Percentiles rank a stretch among this genome's conserved stretches.
Evolutionary conservation across 2,797 vertebrate genomes (phyloP).

Genomic region (Macroramphosus scolopax): DNA sequence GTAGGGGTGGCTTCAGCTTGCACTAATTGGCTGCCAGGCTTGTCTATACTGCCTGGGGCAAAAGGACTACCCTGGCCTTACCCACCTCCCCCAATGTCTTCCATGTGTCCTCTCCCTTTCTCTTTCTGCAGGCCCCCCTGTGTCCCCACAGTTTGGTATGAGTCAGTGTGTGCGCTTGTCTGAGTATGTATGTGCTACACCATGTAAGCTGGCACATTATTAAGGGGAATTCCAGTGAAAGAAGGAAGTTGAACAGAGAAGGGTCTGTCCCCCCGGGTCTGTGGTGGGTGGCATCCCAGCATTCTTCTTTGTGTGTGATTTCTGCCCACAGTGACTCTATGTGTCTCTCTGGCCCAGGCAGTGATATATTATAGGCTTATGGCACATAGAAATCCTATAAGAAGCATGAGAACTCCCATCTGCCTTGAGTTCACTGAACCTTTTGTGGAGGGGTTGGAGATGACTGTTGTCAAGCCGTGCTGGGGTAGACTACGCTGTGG

Average conservation of each 20-base stretch:
- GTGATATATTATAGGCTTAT: constrained; percentile 51
- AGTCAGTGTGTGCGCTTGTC: constrained; percentile 28
- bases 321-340: constrained; percentile 63
- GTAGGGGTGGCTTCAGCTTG: constrained; percentile 37
- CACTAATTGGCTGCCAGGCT: constrained; percentile 64
- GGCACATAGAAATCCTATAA: constrained; percentile 40
- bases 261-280: constrained; percentile 66
- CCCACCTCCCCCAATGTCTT: constrained; percentile 42
- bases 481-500: constrained; percentile 38
- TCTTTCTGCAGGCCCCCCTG: constrained; percentile 12
- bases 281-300: constrained; percentile 76
- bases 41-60: constrained; percentile 59
- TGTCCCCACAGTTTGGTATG: constrained; percentile 20
- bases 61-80: constrained; percentile 47
- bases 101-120: constrained; percentile 41
- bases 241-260: constrained; percentile 71
- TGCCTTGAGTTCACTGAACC: constrained; percentile 48
- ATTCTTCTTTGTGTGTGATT: constrained; percentile 75
- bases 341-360: constrained; percentile 43
- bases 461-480: constrained; percentile 52
- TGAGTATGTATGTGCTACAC: constrained; percentile 45
- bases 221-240: constrained; percentile 76
- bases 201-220: constrained; percentile 70
- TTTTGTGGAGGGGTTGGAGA: constrained; percentile 43
- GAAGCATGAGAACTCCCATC: constrained; percentile 53